A percentile compares a stretch with the other conserved stretches of the same genome.
Conservation (phyloP, 1,140 invertebrate species). For the Lasaia peninsularis region DNA sequence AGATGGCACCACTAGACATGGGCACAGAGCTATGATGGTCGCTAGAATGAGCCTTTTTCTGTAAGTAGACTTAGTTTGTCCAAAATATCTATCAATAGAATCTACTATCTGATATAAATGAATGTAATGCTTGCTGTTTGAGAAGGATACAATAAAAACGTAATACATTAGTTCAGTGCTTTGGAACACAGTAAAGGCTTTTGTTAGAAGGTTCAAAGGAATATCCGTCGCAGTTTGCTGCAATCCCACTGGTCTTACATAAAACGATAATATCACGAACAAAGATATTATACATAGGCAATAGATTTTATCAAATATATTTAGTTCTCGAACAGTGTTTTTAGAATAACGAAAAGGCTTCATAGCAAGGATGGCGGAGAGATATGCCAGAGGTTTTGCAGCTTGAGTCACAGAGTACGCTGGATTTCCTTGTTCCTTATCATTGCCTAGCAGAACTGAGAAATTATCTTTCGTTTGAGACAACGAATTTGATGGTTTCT, state of each 20-base stretch:
- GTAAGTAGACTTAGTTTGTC: conserved; percentile 28
- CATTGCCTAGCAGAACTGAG: conserved; percentile 31
- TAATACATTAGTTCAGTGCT: conserved; percentile 40
- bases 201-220: conserved; percentile 47
- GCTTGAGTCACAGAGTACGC: conserved; percentile 32
- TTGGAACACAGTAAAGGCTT: conserved; percentile 34
- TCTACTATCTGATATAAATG: conserved; percentile 41
- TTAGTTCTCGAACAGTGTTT: conserved; percentile 25
- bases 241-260: conserved; percentile 36
- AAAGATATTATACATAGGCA: conserved; percentile 30
- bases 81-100: conserved; percentile 39
- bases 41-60: conserved; percentile 28
- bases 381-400: conserved; percentile 41
- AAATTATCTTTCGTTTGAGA: conserved; percentile 25
- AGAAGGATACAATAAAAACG: conserved; percentile 35
- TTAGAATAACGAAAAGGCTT: conserved; percentile 34
- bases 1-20: conserved; percentile 24
- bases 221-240: conserved; percentile 34
- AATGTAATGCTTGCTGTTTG: conserved; percentile 32
- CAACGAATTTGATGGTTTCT: not conserved
- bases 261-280: conserved; percentile 18
- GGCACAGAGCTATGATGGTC: conserved; percentile 30
- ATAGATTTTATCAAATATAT: conserved; percentile 34
- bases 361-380: conserved; percentile 42
- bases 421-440: conserved; percentile 7